Base-by-base conservation (phyloP, 2,888 invertebrate genomes). In the Bellardia pandia region DNA sequence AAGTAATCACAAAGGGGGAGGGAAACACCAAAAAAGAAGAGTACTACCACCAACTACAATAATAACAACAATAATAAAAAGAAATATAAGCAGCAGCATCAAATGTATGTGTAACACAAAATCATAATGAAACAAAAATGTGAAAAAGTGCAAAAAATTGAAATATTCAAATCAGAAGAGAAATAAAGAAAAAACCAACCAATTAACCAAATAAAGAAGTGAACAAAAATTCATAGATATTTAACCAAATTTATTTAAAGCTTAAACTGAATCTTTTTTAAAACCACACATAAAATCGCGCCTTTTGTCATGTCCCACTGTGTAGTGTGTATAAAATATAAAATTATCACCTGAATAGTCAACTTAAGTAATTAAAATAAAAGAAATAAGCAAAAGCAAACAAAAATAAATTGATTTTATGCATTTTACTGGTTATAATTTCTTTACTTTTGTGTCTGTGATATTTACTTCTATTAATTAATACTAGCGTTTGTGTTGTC, bases 11-110 rank as follows among this genome's bases (percentile, higher is more conserved):
- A 60, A 77, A 76, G 58, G 75, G 71, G 75, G 79, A 51, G 76
- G 80, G 60, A 77, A 75, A 69, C 42, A 74, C 42, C 4, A 62
- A 68, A 69, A 82, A 76, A 51, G 69, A 76, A 78, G 71, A 72
- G 56, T 42, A 53, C 78, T 79, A 83, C 78, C 79, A 79, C 40
- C 72, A 79, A 69, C 60, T 53, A 78, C 48, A 60, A 79, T 40
- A 86, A 86, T 71, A 72, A 69, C 40, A 83, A 77, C n/a, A 86
- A 81, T 64, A 68, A 79, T 45, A 85, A 80, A 62, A 74, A 48
- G 8, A 48, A 60, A 51, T 69, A 33, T 13, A 37, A 71, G 37
- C 53, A 71, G 64, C 37, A 78, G 42, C 78, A 51, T 68, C 58
- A 78, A 58, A 68, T 74, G 51, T 69, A 16, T 78, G 64, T 72